Conservation (phyloP, 92 coral and sea anemone genomes). For the Parazoanthus atlanticus region DNA sequence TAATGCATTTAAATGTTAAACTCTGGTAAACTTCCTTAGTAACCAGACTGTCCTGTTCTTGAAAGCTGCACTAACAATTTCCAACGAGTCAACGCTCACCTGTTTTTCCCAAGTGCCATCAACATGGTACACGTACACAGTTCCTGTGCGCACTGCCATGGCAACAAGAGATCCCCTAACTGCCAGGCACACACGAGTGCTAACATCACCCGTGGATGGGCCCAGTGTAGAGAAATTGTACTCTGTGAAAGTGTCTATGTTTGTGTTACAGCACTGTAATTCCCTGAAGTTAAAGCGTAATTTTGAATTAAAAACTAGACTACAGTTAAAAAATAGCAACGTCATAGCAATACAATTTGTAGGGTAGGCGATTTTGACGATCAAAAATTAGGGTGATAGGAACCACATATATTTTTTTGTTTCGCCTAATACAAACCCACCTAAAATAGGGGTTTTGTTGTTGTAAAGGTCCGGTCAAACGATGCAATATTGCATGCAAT, state of each 20-base stretch:
- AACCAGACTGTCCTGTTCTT: too few relatives aligned
- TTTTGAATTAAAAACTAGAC: not conserved
- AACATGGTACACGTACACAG: conserved; percentile 74
- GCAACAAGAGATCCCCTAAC: conserved; percentile 84
- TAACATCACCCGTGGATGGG: conserved; percentile 48
- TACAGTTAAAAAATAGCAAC: not conserved
- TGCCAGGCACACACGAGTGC: conserved; percentile 70
- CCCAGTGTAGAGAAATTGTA: conserved; percentile 66
- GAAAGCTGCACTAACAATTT: not conserved
- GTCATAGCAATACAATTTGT: too few relatives aligned
- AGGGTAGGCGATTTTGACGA: too few relatives aligned
- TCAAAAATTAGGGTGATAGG: not conserved
- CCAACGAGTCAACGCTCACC: conserved; percentile 43
- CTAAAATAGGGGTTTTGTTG: not conserved
- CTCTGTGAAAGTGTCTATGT: conserved; percentile 38
- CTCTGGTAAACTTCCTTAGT: too few relatives aligned
- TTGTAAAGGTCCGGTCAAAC: too few relatives aligned
- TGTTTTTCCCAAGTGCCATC: conserved; percentile 73
- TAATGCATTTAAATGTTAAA: too few relatives aligned
- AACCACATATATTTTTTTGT: too few relatives aligned
- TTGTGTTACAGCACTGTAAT: not conserved
- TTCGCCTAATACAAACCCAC: not conserved
- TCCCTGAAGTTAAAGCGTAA: conserved; percentile 1
- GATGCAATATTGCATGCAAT: too few relatives aligned
- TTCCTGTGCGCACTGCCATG: conserved; percentile 79